Base-by-base conservation (phyloP, 2,888 invertebrate species). In the Dryobota labecula region DNA sequence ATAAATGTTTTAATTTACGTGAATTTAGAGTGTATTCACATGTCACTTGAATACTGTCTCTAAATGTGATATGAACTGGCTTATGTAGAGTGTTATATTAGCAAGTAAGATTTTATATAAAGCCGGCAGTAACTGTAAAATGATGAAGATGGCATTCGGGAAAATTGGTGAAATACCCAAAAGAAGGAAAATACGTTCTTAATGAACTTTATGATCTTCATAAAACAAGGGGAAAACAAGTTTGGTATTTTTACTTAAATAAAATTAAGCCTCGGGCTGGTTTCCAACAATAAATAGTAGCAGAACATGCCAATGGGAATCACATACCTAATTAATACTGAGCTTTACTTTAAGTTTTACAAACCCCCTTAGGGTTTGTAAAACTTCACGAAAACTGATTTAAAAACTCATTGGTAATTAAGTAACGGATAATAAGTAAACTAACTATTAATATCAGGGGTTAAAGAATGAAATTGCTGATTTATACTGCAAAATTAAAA, bases 121-220 rank as follows among this genome's bases (percentile, higher is more conserved):
- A 60, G 36, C 54, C 41, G 24, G 30, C 36, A 30, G 24, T 62
- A 61, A 72, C 36, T 24, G 24, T 62, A 61, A 72, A 38, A 27
- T 61, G 0, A 49, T 73, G 13, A 47, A 20, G 54, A 63, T 30
- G 41, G 13, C 20, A 45, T 51, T 62, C 7, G 49, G 43, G 33
- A 45, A 79, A 79, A 51, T 57, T 33, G 9, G 11, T 51, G 27
- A 62, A 78, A 78, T 47, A 71, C 41, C 41, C 71, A 47, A 69
- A 70, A 30, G 9, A 43, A 18, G 49, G 47, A 45, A 79, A 73
- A 45, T 41, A 60, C 68, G 43, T 24, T 8, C 9, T 38, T 49
- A 43, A 57, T 68, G 4, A 43, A 49, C 5, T 57, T 70, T 77
- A 76, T 69, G 15, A 30, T 49, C 8, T 49, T 15, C 18, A 53